These are phyloP conservation scores for Nemotelus pantherinus DNA, from an alignment of 2,888 invertebrate species.

Conservation along the genomic window DNA sequence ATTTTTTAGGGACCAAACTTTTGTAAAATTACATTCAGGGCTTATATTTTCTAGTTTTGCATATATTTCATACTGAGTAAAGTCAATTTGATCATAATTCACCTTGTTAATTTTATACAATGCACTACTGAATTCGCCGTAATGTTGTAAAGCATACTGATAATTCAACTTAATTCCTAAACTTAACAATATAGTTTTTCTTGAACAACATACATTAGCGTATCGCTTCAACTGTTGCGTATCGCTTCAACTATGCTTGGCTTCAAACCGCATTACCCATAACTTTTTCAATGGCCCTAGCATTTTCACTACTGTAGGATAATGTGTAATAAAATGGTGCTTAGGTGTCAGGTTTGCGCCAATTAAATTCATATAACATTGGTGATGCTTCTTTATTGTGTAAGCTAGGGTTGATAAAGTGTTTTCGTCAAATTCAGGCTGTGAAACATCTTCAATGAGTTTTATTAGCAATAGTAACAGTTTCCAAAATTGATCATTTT, in stretches of 20 bases:
- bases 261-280: neutral
- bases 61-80: too few relatives aligned
- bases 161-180: too few relatives aligned
- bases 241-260: too few relatives aligned
- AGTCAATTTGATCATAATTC: too few relatives aligned
- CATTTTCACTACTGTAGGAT: neutral
- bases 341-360: neutral
- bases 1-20: too few relatives aligned
- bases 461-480: neutral
- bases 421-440: neutral
- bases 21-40: too few relatives aligned
- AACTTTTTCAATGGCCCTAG: neutral
- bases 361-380: neutral
- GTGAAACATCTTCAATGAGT: neutral
- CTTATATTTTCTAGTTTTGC: too few relatives aligned
- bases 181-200: too few relatives aligned
- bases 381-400: neutral
- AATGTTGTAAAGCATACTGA: too few relatives aligned
- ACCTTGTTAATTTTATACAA: too few relatives aligned
- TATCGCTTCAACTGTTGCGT: neutral
- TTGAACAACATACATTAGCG: neutral
- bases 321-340: neutral
- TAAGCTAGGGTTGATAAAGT: neutral
- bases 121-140: too few relatives aligned
- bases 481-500: neutral